Evolutionary conservation across 2,888 invertebrate species (phyloP), one percentile per base, ranked within the genome.

Genomic region (Metellina segmentata): DNA sequence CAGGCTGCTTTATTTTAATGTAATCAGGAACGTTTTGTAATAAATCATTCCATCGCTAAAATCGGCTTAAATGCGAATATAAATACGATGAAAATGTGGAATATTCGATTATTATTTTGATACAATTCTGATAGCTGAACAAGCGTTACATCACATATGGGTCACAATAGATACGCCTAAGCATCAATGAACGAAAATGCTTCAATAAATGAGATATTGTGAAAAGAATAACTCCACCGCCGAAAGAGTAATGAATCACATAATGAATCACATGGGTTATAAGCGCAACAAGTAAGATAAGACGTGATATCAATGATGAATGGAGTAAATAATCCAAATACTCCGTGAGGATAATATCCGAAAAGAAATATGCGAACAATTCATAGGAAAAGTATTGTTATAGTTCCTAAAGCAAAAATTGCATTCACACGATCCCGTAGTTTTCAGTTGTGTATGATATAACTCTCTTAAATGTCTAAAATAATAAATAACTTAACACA

Each of bases 111-210:
- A 34, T 34, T 34, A 1, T 34, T 34, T 34, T 34, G 34, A 4
- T 34, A 34, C 1, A 34, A 34, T 34, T 34, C 34, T 34, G 34
- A 1, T 34, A 34, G 4, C 34, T 34, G 34, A 34, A 34, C 34
- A 34, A 34, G 34, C 34, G 34, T 34, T 34, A 34, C 34, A 34
- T 34, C 34, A 34, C 34, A 34, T 4, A 34, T 34, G 34, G 34
- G 34, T 34, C 34, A 34, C 34, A 34, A 34, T 34, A 34, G 34
- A 34, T 34, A 34, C 34, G 34, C 34, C 1, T 34, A 34, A 52
- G 6, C 53, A 72, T n/a, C 79, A 71, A 49, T 51, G 34, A 19
- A 82, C 49, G 49, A 82, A 34, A 82, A 79, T n/a, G 51, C 52
- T 52, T 51, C 53, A 19, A 13, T 51, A 19, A 82, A 71, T 51